A percentile compares a stretch with the other conserved stretches of the same genome.
These are phyloP conservation scores for Crepidodera aurea DNA, from an alignment of 2,888 invertebrate species.

Conservation along the genomic window DNA sequence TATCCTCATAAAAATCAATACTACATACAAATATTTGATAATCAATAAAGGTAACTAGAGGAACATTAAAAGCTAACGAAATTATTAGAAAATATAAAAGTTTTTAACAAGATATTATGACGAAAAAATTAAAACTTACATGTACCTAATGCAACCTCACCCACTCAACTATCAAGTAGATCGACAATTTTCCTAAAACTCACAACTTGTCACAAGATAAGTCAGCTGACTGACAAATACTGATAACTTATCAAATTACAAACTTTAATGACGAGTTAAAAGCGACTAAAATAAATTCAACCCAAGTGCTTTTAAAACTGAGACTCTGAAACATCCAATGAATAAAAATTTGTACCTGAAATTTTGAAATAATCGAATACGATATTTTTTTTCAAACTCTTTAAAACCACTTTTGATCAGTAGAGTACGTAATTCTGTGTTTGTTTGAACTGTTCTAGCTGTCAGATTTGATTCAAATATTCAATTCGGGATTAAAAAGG, in stretches of 20 bases:
- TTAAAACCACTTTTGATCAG: background rate
- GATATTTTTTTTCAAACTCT: background rate
- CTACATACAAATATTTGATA: background rate
- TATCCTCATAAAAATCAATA: conserved; percentile 3
- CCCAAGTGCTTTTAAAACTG: too few species aligned
- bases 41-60: conserved; percentile 1
- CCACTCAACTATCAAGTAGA: conserved; percentile 50
- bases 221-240: conserved; percentile 55
- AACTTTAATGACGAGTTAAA: too few species aligned
- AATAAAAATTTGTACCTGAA: too few species aligned
- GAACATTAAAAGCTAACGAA: conserved; percentile 12
- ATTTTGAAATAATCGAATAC: too few species aligned
- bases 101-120: too few species aligned
- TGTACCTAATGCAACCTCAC: conserved; percentile 51
- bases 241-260: conserved; percentile 6
- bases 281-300: too few species aligned
- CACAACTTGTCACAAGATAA: conserved; percentile 56
- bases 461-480: too few species aligned
- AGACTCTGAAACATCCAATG: too few species aligned
- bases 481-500: too few species aligned
- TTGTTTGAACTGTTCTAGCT: too few species aligned
- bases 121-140: conserved; percentile 46
- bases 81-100: too few species aligned
- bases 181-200: conserved; percentile 39
- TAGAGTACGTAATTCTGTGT: background rate